phyloP scores from a whole-genome alignment of 2,797 vertebrate species.

The Lepus townsendii region DNA sequence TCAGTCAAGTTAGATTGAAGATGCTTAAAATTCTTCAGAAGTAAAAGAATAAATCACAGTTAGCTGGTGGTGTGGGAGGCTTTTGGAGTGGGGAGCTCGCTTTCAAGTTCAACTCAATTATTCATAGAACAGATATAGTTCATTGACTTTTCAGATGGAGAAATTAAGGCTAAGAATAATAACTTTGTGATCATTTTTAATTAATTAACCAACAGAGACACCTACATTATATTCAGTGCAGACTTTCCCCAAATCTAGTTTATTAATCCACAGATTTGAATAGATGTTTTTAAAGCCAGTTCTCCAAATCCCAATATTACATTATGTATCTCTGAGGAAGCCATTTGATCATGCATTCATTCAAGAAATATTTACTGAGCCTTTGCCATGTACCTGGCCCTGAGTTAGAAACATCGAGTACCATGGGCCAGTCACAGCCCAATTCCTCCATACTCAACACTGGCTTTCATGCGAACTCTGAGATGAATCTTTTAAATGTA shows the following conservation, averaged over 20 bases:
- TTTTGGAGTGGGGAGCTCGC: slow-evolving; percentile 61
- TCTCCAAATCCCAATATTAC: slow-evolving; percentile 38
- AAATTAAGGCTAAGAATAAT: slow-evolving; percentile 66
- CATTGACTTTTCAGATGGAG: slow-evolving; percentile 63
- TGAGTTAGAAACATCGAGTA: slow-evolving; percentile 4
- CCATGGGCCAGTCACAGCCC: background rate
- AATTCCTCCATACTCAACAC: slow-evolving; percentile 19
- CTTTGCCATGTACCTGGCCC: background rate
- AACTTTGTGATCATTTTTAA: slow-evolving; percentile 64
- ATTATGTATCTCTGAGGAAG: background rate
- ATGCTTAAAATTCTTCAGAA: slow-evolving; percentile 69
- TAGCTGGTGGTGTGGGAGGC: slow-evolving; percentile 61
- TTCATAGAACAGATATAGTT: slow-evolving; percentile 69
- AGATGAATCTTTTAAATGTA: slow-evolving; percentile 4
- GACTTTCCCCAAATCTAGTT: slow-evolving; percentile 36
- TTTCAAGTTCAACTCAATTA: slow-evolving; percentile 73
- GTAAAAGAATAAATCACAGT: slow-evolving; percentile 71
- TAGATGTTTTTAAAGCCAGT: slow-evolving; percentile 49
- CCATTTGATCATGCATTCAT: slow-evolving; percentile 31
- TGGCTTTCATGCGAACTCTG: slow-evolving; percentile 41
- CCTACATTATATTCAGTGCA: slow-evolving; percentile 11
- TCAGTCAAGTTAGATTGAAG: slow-evolving; percentile 69
- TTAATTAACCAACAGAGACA: slow-evolving; percentile 58
- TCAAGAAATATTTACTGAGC: slow-evolving; percentile 41
- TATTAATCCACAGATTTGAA: slow-evolving; percentile 56